Percentiles rank a stretch among this genome's conserved stretches.
phyloP scores from a whole-genome alignment of 2,113 vertebrate species.

The Bubo blakistoni region DNA sequence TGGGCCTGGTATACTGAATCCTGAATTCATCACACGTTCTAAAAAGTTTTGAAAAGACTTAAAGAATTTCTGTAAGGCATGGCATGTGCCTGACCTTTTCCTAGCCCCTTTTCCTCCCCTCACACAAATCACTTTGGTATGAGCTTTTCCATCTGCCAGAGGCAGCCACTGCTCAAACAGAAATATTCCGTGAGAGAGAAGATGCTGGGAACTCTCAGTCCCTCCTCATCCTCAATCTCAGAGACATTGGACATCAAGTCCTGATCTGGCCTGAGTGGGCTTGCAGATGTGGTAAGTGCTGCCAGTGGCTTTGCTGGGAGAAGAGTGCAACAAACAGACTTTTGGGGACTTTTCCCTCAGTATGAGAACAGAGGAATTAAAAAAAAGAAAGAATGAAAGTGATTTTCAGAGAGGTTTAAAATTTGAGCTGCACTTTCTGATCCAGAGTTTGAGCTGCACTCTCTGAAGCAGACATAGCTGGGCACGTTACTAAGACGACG shows the following conservation, averaged over 20 bases:
- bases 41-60: not conserved
- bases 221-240: not conserved
- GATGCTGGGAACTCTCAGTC: not conserved
- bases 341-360: not conserved
- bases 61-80: not conserved
- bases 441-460: not conserved
- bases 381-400: not conserved
- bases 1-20: not conserved
- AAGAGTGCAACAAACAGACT: not conserved
- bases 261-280: not conserved
- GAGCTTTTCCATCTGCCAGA: not conserved
- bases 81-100: not conserved
- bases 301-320: not conserved
- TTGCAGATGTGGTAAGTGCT: not conserved
- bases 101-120: not conserved
- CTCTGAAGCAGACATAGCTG: not conserved
- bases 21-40: not conserved
- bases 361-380: not conserved
- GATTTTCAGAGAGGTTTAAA: not conserved
- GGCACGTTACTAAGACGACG: not conserved
- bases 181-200: not conserved
- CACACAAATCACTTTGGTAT: not conserved
- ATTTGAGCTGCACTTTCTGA: not conserved
- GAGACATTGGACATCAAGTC: not conserved
- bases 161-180: not conserved